Evolutionary conservation across 2,888 invertebrate genomes (phyloP), one percentile per base, ranked within the genome.

Genomic region (Drosophila suboccidentalis): DNA sequence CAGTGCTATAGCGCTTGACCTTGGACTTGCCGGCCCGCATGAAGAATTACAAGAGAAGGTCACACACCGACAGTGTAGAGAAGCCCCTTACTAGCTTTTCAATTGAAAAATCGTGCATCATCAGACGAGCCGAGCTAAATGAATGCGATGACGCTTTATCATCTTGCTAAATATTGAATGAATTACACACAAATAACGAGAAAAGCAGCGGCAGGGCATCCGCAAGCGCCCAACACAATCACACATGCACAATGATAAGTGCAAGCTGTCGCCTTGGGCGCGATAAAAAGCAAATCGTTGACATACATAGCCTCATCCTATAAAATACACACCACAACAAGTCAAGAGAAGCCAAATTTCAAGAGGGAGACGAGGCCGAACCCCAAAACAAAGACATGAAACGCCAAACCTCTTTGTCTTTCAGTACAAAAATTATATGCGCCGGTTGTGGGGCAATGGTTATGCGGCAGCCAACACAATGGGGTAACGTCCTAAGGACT

Each of bases 301-400:
- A 83, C 84, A 83, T 61, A 83, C 66, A 84, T 70, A 58, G 41
- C 39, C 38, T 22, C 44, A 63, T 49, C 26, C 44, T 43, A 59
- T 36, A 39, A 29, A 44, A 13, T 5, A 44, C 11, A 19, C 29
- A 39, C 3, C 32, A 57, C 32, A 55, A 57, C 11, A 71, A 80
- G 87, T 83, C 84, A 87, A 82, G 84, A 75, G 87, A 69, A 88
- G 80, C 87, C 89, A 72, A 72, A 83, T 80, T 71, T 70, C 64
- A 69, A 72, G 36, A 17, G 51, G 17, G 17, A 17, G 58, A 47
- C 46, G 60, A 72, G 54, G 57, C 72, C 38, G 58, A 4, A 15
- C 26, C 66, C 49, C 62, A 71, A 85, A 87, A 87, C 87, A 87
- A 82, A 84, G 86, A 59, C 38, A 72, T 58, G 51, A 54, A 72